phyloP scores from a whole-genome alignment of 1,140 invertebrate species.

The Danaus plexippus region DNA sequence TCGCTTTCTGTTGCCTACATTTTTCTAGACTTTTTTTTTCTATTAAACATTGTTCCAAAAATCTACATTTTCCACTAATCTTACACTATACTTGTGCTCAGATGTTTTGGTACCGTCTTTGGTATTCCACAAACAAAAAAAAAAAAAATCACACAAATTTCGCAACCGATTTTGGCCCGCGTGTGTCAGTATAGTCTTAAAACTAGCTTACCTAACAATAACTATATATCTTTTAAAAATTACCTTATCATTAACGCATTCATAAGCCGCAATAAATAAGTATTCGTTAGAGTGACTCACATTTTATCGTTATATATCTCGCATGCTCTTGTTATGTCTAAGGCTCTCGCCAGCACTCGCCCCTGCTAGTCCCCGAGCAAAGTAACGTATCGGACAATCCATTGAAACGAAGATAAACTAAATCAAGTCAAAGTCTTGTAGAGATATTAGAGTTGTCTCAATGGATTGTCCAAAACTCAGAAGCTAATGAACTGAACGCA shows the following conservation, averaged over 20 bases:
- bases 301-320: constrained; percentile 33
- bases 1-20: constrained; percentile 39
- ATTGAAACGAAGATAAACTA: constrained; percentile 9
- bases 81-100: constrained; percentile 51
- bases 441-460: constrained; percentile 10
- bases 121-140: constrained; percentile 16
- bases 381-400: constrained; percentile 9
- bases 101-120: constrained; percentile 17
- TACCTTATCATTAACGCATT: constrained; percentile 42
- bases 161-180: constrained; percentile 57
- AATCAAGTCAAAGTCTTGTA: constrained; percentile 12
- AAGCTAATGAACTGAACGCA: background rate
- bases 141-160: constrained; percentile 17
- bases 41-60: constrained; percentile 68
- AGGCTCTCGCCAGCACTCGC: constrained; percentile 7
- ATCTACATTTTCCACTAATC: constrained; percentile 60
- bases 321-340: background rate
- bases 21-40: constrained; percentile 36
- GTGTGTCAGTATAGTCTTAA: constrained; percentile 41
- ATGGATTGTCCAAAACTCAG: constrained; percentile 6
- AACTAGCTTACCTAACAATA: constrained; percentile 29
- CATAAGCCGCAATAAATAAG: constrained; percentile 55
- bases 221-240: constrained; percentile 57
- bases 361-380: constrained; percentile 8
- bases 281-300: constrained; percentile 58